Evolutionary conservation across 2,797 vertebrate species (phyloP), one percentile per base, ranked within the genome.

Genomic region (Alauda arvensis): DNA sequence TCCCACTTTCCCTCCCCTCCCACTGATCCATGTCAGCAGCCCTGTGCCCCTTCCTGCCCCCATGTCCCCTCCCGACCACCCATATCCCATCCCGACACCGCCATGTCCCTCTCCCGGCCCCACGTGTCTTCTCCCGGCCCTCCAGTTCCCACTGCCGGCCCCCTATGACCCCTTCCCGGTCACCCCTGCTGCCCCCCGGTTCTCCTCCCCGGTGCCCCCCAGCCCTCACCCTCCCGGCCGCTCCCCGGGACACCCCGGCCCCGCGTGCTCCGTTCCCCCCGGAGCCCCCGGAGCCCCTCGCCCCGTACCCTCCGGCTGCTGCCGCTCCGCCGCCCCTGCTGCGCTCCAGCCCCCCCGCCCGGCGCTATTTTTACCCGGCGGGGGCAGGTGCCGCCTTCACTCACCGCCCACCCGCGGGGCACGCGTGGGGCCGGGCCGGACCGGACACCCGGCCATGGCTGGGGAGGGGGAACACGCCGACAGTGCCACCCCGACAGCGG

Each of bases 341-440:
- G 51, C 21, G 59, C 43, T 18, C n/a, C 52, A 9, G 53, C 79
- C 79, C 79, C 79, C 66, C 79, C 74, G 71, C 53, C 76, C 43
- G 19, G 40, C 19, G 67, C 83, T 90, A 86, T 90, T 90, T 90
- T 90, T 90, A 86, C 55, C 48, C 71, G 67, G 52, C 37, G 61
- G 71, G 71, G 77, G 83, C 88, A 90, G 83, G 60, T 87, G 88
- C 67, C 83, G 83, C 83, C 78, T 78, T 86, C 88, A 83, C 83
- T 90, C 88, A 87, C 51, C 67, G 61, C 83, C 67, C 78, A 72
- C 88, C 67, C 87, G 66, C 57, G 74, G 81, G 81, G 65, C 75
- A 72, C 60, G 67, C 86, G 86, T 83, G 80, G 86, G 74, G 66
- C 57, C 56, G 25, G 69, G 57, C 31, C 57, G 65, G 56, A 51